Conservation (phyloP, 1,140 invertebrate genomes). For the Microvelia longipes region DNA sequence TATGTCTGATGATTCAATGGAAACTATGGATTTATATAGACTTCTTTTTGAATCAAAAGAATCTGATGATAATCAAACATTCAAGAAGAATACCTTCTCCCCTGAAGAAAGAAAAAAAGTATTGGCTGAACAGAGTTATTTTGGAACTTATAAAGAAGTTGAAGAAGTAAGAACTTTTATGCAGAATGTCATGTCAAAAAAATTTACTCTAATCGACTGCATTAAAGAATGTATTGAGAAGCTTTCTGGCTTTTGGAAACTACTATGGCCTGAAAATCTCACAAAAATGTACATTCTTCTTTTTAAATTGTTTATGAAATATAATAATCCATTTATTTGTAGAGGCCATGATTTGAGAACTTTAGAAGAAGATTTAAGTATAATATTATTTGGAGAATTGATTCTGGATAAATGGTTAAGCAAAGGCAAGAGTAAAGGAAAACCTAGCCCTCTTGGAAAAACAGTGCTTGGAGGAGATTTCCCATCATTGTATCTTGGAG, state of each 20-base stretch:
- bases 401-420: conserved; percentile 38
- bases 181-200: conserved; percentile 30
- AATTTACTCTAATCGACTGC: conserved; percentile 41
- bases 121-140: conserved; percentile 35
- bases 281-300: conserved; percentile 40
- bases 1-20: conserved; percentile 39
- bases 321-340: background rate
- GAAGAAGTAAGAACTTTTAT: conserved; percentile 47
- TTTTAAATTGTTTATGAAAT: conserved; percentile 36
- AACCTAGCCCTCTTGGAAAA: conserved; percentile 13
- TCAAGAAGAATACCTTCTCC: conserved; percentile 18
- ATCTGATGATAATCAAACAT: conserved; percentile 11
- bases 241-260: conserved; percentile 41
- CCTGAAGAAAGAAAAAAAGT: conserved; percentile 26
- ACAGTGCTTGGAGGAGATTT: conserved; percentile 20
- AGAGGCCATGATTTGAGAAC: background rate
- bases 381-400: conserved; percentile 46
- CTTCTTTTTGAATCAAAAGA: conserved; percentile 43
- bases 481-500: conserved; percentile 18
- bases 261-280: conserved; percentile 46
- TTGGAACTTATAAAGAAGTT: conserved; percentile 44
- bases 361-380: conserved; percentile 9
- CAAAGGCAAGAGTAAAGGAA: conserved; percentile 19
- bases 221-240: conserved; percentile 41
- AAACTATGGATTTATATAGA: conserved; percentile 45